These are phyloP conservation scores for Lepidostoma basale DNA, from an alignment of 1,140 invertebrate genomes.

Conservation along the genomic window DNA sequence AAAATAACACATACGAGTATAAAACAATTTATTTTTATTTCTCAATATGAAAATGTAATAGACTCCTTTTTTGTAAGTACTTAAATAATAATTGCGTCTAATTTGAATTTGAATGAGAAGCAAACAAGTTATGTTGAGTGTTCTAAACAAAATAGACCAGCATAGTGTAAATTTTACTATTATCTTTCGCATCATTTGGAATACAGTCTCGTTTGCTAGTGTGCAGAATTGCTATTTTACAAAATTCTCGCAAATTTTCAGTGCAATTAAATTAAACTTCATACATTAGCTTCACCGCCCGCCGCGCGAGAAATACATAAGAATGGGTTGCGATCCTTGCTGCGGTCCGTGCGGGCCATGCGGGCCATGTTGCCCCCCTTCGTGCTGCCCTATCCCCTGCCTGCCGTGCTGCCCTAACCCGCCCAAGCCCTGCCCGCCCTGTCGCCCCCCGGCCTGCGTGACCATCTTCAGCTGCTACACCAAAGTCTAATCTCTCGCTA, in stretches of 20 bases:
- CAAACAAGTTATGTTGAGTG: too few relatives aligned
- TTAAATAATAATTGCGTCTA: too few relatives aligned
- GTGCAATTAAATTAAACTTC: background rate
- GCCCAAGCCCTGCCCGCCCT: background rate
- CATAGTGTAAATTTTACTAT: too few relatives aligned
- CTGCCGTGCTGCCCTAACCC: background rate
- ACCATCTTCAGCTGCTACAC: conserved; percentile 7
- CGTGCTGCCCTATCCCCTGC: background rate
- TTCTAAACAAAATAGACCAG: too few relatives aligned
- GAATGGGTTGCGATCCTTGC: conserved; percentile 17
- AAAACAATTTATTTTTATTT: too few relatives aligned
- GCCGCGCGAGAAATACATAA: background rate
- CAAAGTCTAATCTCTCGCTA: background rate
- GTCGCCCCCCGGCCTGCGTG: background rate
- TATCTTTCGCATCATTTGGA: too few relatives aligned
- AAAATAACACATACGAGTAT: too few relatives aligned
- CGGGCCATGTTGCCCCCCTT: background rate
- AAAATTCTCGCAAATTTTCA: background rate
- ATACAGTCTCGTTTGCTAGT: too few relatives aligned
- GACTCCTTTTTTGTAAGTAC: too few relatives aligned
- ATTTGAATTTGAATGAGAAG: too few relatives aligned
- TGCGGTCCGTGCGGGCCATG: background rate
- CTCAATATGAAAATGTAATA: too few relatives aligned
- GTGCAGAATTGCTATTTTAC: too few relatives aligned
- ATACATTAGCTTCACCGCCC: background rate